Evolutionary conservation across 2,888 invertebrate species (phyloP).

Genomic region (Caradrina kadenii): DNA sequence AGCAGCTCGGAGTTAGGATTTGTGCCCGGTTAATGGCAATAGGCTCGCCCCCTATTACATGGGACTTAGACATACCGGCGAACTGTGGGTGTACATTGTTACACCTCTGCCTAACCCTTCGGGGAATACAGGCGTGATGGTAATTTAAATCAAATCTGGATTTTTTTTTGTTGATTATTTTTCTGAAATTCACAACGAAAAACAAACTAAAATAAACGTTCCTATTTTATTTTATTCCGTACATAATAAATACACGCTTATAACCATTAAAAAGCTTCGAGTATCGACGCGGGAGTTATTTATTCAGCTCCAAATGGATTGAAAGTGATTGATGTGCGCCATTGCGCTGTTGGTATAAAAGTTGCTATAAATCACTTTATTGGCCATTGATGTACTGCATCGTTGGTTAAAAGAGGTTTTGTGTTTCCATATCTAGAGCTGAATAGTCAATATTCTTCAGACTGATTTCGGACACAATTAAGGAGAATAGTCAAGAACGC

Average conservation of each 20-base stretch:
- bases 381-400: slow-evolving; percentile 37
- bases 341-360: slow-evolving; percentile 52
- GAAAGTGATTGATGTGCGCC: slow-evolving; percentile 69
- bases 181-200: background rate
- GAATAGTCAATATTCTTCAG: too few species aligned
- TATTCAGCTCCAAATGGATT: slow-evolving; percentile 70
- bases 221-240: slow-evolving; percentile 31
- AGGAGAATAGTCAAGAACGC: too few species aligned
- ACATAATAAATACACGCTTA: slow-evolving; percentile 56
- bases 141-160: too few species aligned
- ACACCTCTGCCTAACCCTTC: too few species aligned
- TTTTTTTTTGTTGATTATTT: too few species aligned
- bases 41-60: too few species aligned
- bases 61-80: too few species aligned
- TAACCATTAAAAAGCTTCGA: slow-evolving; percentile 63
- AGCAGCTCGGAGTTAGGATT: too few species aligned
- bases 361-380: slow-evolving; percentile 61
- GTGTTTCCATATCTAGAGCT: slow-evolving; percentile 11
- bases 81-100: too few species aligned
- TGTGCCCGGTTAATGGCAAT: too few species aligned
- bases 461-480: too few species aligned
- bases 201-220: slow-evolving; percentile 16
- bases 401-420: slow-evolving; percentile 27
- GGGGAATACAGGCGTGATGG: too few species aligned
- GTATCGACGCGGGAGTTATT: slow-evolving; percentile 66